Base-by-base conservation (phyloP, 1,140 invertebrate species). In the Penaeus indicus region DNA sequence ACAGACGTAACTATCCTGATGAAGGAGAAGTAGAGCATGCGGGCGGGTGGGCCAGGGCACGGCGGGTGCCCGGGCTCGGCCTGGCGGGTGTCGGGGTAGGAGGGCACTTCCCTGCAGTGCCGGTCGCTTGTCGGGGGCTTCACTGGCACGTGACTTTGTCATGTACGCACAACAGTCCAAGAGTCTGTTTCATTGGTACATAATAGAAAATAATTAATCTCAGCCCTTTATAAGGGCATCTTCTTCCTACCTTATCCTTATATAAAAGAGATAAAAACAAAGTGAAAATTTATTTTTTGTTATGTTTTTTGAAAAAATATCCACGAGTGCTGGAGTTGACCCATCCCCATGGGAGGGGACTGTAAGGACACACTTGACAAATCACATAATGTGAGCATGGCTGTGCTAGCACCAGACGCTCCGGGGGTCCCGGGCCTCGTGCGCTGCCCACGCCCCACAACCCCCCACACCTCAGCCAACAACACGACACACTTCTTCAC, bases 301-400 rank as follows among this genome's bases (percentile, higher is more conserved):
- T 85, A 85, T 89, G 78, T 85, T 85, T 89, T 89, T 89, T 89
- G 88, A 89, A 89, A 89, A 89, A 89, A 89, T 89, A 89, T 84
- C 88, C 88, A 89, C 88, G 88, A 89, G 83, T 85, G 87, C 81
- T 88, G 85, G 89, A 90, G 89, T 90, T 90, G 85, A 90, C 89
- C 85, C 75, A 83, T 87, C 89, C 89, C 89, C 85, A 62, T 77
- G 88, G 78, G 85, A 80, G 77, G 89, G 89, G 85, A 83, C 81
- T 87, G 85, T 90, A 88, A 90, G 89, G 89, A 90, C 89, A 90
- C 89, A 87, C 85, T 87, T 88, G 89, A 90, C 89, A 86, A 87
- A 90, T 90, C 89, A 90, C 89, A 90, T 87, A 72, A 83, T 84
- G 89, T 90, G 89, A 90, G 89, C 89, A 90, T 90, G 89, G 89